phyloP scores from a whole-genome alignment of 2,888 invertebrate genomes.

The Hydropsyche betteni region DNA sequence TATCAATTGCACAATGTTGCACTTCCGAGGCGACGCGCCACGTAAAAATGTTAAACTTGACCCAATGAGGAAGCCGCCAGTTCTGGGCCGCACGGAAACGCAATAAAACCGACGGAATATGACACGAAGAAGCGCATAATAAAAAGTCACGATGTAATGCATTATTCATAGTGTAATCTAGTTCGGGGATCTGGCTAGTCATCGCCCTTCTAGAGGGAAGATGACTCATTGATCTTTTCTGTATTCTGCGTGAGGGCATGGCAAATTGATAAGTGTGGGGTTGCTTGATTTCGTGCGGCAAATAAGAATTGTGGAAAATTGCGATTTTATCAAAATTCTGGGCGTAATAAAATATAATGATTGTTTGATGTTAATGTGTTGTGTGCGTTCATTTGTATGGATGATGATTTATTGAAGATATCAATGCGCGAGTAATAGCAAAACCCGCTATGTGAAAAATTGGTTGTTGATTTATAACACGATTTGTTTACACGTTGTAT shows the following conservation, averaged over 20 bases:
- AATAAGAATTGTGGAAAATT: too few relatives aligned
- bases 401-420: constrained; percentile 20
- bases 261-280: too few relatives aligned
- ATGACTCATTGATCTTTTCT: constrained; percentile 8
- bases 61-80: too few relatives aligned
- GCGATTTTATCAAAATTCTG: too few relatives aligned
- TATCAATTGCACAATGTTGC: background rate
- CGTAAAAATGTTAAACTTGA: too few relatives aligned
- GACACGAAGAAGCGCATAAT: constrained; percentile 1
- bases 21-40: too few relatives aligned
- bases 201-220: constrained; percentile 6
- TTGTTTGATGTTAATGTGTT: too few relatives aligned
- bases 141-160: background rate
- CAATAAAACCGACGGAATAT: background rate
- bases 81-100: too few relatives aligned
- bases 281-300: too few relatives aligned
- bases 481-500: constrained; percentile 10
- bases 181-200: background rate
- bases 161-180: constrained; percentile 1
- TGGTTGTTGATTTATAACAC: constrained; percentile 15
- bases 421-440: constrained; percentile 30
- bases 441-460: constrained; percentile 9
- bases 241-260: too few relatives aligned
- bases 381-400: background rate
- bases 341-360: too few relatives aligned